A percentile compares a stretch with the other conserved stretches of the same genome.
Conservation (phyloP, 2,888 invertebrate species). For the Mayetiola destructor region DNA sequence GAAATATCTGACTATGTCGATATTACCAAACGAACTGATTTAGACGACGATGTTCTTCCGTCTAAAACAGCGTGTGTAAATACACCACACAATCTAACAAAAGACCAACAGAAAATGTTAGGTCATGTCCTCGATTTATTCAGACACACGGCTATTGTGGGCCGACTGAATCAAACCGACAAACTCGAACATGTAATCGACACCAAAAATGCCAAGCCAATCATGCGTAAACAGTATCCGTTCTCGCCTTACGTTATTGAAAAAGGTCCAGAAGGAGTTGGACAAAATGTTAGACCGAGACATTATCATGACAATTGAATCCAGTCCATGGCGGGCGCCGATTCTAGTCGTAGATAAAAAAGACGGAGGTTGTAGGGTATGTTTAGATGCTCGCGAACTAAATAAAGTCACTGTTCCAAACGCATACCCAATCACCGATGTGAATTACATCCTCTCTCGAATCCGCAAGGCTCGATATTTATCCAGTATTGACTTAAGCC, state of each 20-base stretch:
- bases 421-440: not conserved
- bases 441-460: not conserved
- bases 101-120: not conserved
- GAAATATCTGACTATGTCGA: too few relatives aligned
- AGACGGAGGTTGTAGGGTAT: not conserved
- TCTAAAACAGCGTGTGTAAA: not conserved
- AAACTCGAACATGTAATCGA: not conserved
- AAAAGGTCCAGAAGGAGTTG: not conserved
- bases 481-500: not conserved
- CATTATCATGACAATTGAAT: constrained; percentile 6
- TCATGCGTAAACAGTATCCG: not conserved
- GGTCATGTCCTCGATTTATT: not conserved
- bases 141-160: not conserved
- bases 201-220: not conserved
- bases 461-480: not conserved
- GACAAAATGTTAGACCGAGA: constrained; percentile 3
- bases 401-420: not conserved
- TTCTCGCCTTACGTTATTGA: not conserved
- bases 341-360: constrained; percentile 1
- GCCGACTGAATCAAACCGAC: not conserved
- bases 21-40: too few relatives aligned
- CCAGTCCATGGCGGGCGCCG: constrained; percentile 7
- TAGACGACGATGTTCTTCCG: not conserved
- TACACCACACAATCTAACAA: not conserved
- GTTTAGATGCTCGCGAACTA: not conserved